These are phyloP conservation scores for Anthonomus grandis DNA, from an alignment of 1,140 invertebrate species.

Conservation along the genomic window DNA sequence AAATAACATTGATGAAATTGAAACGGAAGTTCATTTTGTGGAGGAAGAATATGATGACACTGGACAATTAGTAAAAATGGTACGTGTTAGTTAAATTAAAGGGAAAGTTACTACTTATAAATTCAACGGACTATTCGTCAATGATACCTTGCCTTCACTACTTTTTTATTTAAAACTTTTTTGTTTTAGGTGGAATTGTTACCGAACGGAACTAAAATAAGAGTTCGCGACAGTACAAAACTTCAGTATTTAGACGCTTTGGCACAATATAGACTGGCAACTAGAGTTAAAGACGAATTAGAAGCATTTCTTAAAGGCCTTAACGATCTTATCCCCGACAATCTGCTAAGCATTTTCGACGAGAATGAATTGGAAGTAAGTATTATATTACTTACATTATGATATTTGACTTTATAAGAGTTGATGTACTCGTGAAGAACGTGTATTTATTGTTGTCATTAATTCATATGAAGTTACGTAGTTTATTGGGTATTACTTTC, in stretches of 20 bases:
- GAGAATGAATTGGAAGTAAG: constrained; percentile 92
- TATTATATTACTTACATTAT: constrained; percentile 5
- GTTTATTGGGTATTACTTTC: too few species aligned
- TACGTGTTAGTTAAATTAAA: not conserved
- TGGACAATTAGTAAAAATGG: constrained; percentile 70
- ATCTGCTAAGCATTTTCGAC: constrained; percentile 91
- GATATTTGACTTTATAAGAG: too few species aligned
- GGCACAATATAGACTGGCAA: constrained; percentile 83
- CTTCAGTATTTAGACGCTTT: constrained; percentile 83
- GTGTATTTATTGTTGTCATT: too few species aligned
- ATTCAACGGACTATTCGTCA: not conserved
- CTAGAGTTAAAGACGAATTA: constrained; percentile 76
- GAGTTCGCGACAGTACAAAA: constrained; percentile 76
- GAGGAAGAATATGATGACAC: constrained; percentile 83
- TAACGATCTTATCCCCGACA: constrained; percentile 87
- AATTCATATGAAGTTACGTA: too few species aligned
- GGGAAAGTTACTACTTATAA: not conserved
- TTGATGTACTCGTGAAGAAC: too few species aligned
- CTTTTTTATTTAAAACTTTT: not conserved
- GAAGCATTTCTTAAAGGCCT: constrained; percentile 87
- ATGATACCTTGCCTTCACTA: not conserved
- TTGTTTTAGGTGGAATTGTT: constrained; percentile 62
- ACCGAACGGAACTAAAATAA: constrained; percentile 65
- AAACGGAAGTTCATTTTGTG: constrained; percentile 82
- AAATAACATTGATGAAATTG: constrained; percentile 72